phyloP scores from a whole-genome alignment of 92 coral and sea anemone genomes.

The Zoanthus solanderi region DNA sequence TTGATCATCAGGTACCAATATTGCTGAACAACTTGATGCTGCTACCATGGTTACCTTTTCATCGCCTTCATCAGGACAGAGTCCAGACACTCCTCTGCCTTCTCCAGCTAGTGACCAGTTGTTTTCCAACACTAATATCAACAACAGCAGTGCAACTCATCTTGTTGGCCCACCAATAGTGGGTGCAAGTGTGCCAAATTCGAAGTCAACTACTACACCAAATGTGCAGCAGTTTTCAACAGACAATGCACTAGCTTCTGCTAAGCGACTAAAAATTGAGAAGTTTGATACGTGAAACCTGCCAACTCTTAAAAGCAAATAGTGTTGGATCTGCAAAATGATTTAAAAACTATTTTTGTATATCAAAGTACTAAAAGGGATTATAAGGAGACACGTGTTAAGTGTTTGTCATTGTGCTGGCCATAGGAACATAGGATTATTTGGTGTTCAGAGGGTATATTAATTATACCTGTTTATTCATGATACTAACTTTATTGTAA shows the following conservation, averaged over 20 bases:
- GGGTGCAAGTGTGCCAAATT: background rate
- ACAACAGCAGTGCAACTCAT: constrained; percentile 26
- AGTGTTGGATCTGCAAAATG: constrained; percentile 6
- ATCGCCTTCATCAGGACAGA: constrained; percentile 49
- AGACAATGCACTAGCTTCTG: constrained; percentile 37
- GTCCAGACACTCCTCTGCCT: constrained; percentile 60
- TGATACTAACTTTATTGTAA: background rate
- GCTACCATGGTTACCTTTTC: constrained; percentile 63
- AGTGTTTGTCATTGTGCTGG: background rate
- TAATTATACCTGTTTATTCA: background rate
- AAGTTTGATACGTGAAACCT: constrained; percentile 65
- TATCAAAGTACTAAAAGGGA: background rate
- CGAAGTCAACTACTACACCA: constrained; percentile 4
- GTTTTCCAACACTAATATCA: constrained; percentile 26
- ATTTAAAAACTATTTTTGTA: constrained; percentile 31
- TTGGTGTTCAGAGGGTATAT: background rate
- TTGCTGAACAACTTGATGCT: constrained; percentile 86
- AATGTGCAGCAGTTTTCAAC: constrained; percentile 19
- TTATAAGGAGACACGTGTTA: background rate
- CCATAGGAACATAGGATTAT: background rate
- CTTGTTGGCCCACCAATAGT: constrained; percentile 25
- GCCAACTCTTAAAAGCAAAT: background rate
- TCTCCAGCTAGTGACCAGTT: constrained; percentile 68
- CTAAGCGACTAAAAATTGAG: constrained; percentile 65
- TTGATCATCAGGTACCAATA: constrained; percentile 70